These are phyloP conservation scores for Drosophila kanapiae DNA, from an alignment of 1,140 invertebrate species.

Conservation along the genomic window DNA sequence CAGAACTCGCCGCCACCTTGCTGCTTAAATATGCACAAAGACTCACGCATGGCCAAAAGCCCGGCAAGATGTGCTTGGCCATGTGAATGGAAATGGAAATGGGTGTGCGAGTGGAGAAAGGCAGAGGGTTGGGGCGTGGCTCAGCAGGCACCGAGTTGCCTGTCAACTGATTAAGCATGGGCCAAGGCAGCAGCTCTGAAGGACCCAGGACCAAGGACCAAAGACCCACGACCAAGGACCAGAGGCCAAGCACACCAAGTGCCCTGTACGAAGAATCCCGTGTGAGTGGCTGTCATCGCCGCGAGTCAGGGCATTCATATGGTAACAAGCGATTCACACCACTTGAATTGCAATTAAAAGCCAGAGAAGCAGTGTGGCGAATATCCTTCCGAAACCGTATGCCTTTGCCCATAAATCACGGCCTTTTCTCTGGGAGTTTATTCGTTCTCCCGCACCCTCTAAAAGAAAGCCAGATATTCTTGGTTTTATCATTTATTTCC, in stretches of 20 bases:
- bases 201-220: slow-evolving; percentile 12
- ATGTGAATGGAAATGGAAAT: slow-evolving; percentile 20
- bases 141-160: slow-evolving; percentile 13
- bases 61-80: slow-evolving; percentile 14
- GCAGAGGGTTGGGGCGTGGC: slow-evolving; percentile 15
- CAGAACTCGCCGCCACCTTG: slow-evolving; percentile 14
- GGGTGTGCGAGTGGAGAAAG: neutral
- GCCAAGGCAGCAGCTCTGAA: slow-evolving; percentile 27
- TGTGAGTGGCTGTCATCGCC: slow-evolving; percentile 51
- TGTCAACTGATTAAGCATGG: slow-evolving; percentile 44
- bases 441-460: neutral
- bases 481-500: neutral
- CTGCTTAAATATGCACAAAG: slow-evolving; percentile 72
- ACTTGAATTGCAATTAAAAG: slow-evolving; percentile 69
- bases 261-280: slow-evolving; percentile 15
- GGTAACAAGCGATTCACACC: slow-evolving; percentile 51
- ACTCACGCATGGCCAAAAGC: slow-evolving; percentile 45
- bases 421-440: slow-evolving; percentile 13
- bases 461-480: neutral
- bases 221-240: slow-evolving; percentile 9
- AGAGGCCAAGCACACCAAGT: slow-evolving; percentile 5
- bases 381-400: neutral
- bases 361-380: neutral
- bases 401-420: slow-evolving; percentile 12
- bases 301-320: slow-evolving; percentile 50